Conservation (phyloP, 2,797 vertebrate genomes). For the Pangasius djambal region DNA sequence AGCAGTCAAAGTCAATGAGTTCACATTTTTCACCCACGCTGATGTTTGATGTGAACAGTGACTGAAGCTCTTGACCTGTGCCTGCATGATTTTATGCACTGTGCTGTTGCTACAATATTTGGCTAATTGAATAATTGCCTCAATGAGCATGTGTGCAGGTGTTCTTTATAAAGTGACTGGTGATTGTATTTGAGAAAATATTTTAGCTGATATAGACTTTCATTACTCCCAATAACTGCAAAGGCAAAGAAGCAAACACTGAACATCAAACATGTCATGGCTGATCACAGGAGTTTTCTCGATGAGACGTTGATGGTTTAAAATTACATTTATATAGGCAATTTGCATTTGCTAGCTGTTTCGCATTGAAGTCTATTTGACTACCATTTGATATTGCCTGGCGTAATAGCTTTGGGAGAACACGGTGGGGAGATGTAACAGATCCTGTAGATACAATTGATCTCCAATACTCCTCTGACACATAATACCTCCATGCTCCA, state of each 20-base stretch:
- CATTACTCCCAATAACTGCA: background rate
- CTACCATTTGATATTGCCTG: background rate
- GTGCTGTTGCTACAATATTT: background rate
- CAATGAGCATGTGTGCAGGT: background rate
- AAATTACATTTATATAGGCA: background rate
- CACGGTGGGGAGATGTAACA: background rate
- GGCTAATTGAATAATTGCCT: background rate
- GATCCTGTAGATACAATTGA: background rate
- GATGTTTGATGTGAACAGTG: background rate
- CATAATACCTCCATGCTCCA: background rate
- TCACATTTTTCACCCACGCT: background rate
- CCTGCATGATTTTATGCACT: background rate
- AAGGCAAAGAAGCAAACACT: background rate
- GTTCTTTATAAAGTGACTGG: background rate
- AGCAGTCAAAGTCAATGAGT: background rate
- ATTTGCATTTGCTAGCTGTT: background rate
- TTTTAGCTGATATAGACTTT: background rate
- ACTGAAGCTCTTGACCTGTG: background rate
- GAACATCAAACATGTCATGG: background rate
- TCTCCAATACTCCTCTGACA: background rate
- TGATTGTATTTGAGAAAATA: too few species aligned
- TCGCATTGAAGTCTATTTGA: background rate
- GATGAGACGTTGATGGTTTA: background rate
- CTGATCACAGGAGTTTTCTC: background rate
- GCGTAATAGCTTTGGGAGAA: background rate